phyloP scores from a whole-genome alignment of 1,140 invertebrate genomes.

The Pseudomyrmex cubaensis region DNA sequence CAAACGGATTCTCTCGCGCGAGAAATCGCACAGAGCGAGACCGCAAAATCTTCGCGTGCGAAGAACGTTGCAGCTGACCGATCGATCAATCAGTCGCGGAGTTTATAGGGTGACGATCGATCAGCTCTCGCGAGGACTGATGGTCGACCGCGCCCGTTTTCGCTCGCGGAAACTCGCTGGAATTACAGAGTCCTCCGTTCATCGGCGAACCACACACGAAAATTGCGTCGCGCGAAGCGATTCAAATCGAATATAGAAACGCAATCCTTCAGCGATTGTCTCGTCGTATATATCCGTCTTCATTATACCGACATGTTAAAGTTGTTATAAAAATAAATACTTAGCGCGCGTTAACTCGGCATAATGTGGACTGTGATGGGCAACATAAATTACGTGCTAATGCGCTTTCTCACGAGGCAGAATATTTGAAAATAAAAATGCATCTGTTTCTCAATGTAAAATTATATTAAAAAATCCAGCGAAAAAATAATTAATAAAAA shows the following conservation, averaged over 20 bases:
- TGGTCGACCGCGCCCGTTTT: background rate
- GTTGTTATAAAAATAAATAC: slow-evolving; percentile 19
- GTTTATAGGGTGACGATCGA: slow-evolving; percentile 35
- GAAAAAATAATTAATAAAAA: too few relatives aligned
- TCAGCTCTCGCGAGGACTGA: slow-evolving; percentile 31
- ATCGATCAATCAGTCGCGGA: slow-evolving; percentile 49
- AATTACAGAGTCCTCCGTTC: slow-evolving; percentile 50
- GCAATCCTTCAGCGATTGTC: background rate
- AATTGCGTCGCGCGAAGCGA: slow-evolving; percentile 68
- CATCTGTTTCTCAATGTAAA: background rate
- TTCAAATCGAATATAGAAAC: slow-evolving; percentile 69
- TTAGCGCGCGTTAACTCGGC: background rate
- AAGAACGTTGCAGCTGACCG: slow-evolving; percentile 5
- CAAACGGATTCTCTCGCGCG: background rate
- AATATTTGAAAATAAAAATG: slow-evolving; percentile 11
- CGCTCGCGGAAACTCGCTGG: slow-evolving; percentile 43
- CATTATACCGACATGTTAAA: too few relatives aligned
- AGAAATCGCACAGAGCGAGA: slow-evolving; percentile 25
- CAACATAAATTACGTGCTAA: slow-evolving; percentile 25
- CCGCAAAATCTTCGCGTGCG: background rate
- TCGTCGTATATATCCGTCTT: slow-evolving; percentile 14
- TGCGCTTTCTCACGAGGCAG: background rate
- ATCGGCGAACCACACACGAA: slow-evolving; percentile 20
- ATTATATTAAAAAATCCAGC: background rate
- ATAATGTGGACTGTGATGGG: background rate